phyloP scores from a whole-genome alignment of 53 echinoderm and acorn worm species.

The Henricia sp. region DNA sequence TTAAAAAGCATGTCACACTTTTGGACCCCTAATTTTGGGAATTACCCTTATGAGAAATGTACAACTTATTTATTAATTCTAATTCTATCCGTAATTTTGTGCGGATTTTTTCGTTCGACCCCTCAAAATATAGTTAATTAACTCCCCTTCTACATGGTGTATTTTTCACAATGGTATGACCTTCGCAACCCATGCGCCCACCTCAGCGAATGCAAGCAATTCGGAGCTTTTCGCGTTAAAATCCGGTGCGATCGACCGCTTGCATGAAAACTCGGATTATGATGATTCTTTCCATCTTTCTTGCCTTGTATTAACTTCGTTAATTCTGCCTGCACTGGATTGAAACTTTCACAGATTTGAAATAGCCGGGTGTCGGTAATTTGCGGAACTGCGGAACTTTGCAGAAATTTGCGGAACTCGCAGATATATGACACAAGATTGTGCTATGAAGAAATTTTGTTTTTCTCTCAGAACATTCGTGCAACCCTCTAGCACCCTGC shows the following conservation, averaged over 20 bases:
- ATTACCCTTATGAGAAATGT: no score
- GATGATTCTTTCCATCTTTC: conserved; percentile 9
- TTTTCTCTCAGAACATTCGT: no score
- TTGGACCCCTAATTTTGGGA: no score
- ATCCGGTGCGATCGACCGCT: not conserved
- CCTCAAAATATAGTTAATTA: conserved; percentile 19
- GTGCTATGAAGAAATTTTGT: no score
- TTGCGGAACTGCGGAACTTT: no score
- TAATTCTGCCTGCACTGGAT: not conserved
- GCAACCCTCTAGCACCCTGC: no score
- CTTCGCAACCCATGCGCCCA: not conserved
- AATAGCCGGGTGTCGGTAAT: no score
- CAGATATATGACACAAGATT: no score
- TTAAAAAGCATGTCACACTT: no score
- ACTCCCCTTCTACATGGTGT: conserved; percentile 1
- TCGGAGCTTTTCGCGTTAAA: not conserved
- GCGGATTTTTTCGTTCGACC: conserved; percentile 9
- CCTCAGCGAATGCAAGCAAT: not conserved
- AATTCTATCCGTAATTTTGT: not conserved
- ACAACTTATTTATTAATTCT: no score
- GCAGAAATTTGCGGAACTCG: no score
- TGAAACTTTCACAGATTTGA: conserved; percentile 5
- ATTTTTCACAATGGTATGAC: conserved; percentile 33
- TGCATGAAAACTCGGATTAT: not conserved
- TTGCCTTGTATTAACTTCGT: conserved; percentile 3